phyloP scores from a whole-genome alignment of 37 sponge, comb jelly and placozoan genomes.

The Eunapius fragilis region DNA sequence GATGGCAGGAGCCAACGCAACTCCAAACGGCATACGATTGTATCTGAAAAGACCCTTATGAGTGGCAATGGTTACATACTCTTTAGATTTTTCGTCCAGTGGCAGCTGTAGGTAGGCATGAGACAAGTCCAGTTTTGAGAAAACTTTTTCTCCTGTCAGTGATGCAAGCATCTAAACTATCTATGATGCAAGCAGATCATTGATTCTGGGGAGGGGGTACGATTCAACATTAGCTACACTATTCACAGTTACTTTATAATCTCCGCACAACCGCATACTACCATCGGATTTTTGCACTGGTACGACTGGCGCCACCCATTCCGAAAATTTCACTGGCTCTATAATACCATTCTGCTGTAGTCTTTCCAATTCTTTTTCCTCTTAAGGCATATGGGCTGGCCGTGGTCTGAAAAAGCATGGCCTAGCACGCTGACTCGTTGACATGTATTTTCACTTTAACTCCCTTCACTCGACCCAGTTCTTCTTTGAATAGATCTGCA shows the following conservation, averaged over 20 bases:
- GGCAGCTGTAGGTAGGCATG: slow-evolving; percentile 7
- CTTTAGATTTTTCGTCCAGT: background rate
- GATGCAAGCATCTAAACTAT: no score
- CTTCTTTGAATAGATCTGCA: no score
- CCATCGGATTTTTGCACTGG: slow-evolving; percentile 37
- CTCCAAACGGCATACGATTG: slow-evolving; percentile 17
- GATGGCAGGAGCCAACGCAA: slow-evolving; percentile 23
- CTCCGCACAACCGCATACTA: slow-evolving; percentile 31
- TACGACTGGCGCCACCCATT: slow-evolving; percentile 47
- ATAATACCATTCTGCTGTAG: slow-evolving; percentile 21
- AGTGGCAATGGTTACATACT: slow-evolving; percentile 13
- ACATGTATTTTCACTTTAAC: no score
- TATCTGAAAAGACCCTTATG: slow-evolving; percentile 17
- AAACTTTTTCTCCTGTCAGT: slow-evolving; percentile 19
- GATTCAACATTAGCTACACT: slow-evolving; percentile 14
- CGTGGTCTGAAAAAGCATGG: slow-evolving; percentile 16
- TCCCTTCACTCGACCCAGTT: no score
- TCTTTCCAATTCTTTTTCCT: slow-evolving; percentile 16
- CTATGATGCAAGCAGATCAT: slow-evolving; percentile 31
- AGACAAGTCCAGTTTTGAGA: slow-evolving; percentile 41
- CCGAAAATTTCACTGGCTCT: background rate
- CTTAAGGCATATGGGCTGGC: slow-evolving; percentile 24
- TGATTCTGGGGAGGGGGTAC: slow-evolving; percentile 34
- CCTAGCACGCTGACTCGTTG: no score
- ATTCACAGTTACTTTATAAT: slow-evolving; percentile 51